Evolutionary conservation across 2,113 vertebrate genomes (phyloP).

Genomic region (Ictalurus furcatus): DNA sequence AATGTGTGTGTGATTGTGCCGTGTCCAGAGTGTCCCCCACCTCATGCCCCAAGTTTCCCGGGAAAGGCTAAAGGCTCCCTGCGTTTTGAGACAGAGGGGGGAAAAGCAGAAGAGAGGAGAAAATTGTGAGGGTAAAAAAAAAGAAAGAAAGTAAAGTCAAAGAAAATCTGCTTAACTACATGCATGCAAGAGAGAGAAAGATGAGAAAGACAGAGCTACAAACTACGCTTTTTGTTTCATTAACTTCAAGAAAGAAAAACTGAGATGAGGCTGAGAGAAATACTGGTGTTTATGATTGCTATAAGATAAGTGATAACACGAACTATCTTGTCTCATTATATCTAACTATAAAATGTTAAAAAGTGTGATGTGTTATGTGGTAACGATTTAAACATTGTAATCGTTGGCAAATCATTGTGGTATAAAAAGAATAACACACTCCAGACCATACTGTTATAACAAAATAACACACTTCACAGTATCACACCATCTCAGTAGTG

Average conservation of each 20-base stretch:
- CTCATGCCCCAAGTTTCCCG: no score
- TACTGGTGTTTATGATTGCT: background rate
- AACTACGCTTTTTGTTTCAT: background rate
- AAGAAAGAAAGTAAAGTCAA: background rate
- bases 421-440: background rate
- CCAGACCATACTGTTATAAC: background rate
- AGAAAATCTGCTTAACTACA: background rate
- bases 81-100: no score
- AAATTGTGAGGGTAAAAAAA: no score
- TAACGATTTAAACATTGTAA: background rate
- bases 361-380: background rate
- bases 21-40: no score
- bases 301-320: background rate
- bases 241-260: background rate
- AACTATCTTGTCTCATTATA: background rate
- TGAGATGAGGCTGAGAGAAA: background rate
- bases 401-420: background rate
- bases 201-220: background rate
- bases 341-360: background rate
- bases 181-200: background rate
- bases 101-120: no score
- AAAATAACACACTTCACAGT: background rate
- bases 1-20: no score
- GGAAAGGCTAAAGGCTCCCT: no score
- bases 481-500: background rate